A percentile compares a stretch with the other conserved stretches of the same genome.
Conservation (phyloP, 2,888 invertebrate species). For the Fragum whitleyi region DNA sequence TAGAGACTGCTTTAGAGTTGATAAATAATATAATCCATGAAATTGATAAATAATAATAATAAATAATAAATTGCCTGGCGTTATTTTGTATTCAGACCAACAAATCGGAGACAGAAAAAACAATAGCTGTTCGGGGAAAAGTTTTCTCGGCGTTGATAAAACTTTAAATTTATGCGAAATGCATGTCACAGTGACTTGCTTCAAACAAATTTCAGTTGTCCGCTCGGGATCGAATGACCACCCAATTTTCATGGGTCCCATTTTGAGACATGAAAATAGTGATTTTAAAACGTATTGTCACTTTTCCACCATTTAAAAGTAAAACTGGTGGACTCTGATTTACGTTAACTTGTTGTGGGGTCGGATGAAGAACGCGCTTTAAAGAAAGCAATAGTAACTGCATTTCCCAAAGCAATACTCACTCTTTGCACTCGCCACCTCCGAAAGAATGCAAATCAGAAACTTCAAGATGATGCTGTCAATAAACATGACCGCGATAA, state of each 20-base stretch:
- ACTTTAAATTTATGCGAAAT: slow-evolving; percentile 50
- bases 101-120: background rate
- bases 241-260: slow-evolving; percentile 57
- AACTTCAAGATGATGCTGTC: slow-evolving; percentile 36
- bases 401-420: slow-evolving; percentile 30
- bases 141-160: slow-evolving; percentile 51
- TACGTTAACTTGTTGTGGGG: slow-evolving; percentile 4
- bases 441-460: slow-evolving; percentile 39
- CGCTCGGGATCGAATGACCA: slow-evolving; percentile 18
- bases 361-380: slow-evolving; percentile 38
- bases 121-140: slow-evolving; percentile 47
- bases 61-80: slow-evolving; percentile 31
- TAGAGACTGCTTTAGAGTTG: no score
- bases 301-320: no score
- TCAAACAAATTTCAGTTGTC: slow-evolving; percentile 43
- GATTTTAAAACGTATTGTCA: no score
- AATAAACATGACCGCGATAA: background rate
- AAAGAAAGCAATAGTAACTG: slow-evolving; percentile 25
- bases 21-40: slow-evolving; percentile 40
- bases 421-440: slow-evolving; percentile 45
- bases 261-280: slow-evolving; percentile 57
- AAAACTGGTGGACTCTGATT: slow-evolving; percentile 24
- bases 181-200: slow-evolving; percentile 52
- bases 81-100: slow-evolving; percentile 38
- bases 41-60: slow-evolving; percentile 25